phyloP scores from a whole-genome alignment of 2,113 vertebrate genomes.

The Pomatorhinus ruficollis region DNA sequence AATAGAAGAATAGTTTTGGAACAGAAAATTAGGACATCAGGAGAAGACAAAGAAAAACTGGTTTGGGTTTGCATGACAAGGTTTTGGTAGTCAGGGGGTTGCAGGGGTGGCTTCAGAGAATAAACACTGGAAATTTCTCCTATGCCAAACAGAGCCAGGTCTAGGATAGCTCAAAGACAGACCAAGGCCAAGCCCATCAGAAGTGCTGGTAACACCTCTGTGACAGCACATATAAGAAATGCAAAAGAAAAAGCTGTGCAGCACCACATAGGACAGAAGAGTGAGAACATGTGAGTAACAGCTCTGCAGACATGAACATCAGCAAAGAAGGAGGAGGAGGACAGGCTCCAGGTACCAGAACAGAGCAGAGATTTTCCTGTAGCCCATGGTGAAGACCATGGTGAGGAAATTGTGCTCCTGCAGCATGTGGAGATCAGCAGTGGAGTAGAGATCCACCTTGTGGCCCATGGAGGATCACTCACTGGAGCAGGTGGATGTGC shows the following conservation, averaged over 20 bases:
- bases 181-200: not conserved
- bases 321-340: not conserved
- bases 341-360: rapidly evolving
- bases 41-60: not conserved
- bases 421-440: not conserved
- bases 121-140: not conserved
- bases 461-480: not conserved
- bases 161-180: not conserved
- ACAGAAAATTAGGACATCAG: not conserved
- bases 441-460: not conserved
- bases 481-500: rapidly evolving
- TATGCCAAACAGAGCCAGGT: not conserved
- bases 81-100: not conserved
- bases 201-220: not conserved
- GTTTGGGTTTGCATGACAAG: not conserved
- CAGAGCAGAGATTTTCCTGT: not conserved
- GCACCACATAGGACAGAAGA: not conserved
- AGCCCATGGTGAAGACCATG: rapidly evolving
- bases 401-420: not conserved
- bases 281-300: not conserved
- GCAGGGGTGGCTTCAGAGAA: not conserved
- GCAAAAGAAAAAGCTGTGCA: not conserved
- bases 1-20: not conserved
- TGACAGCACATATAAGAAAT: not conserved
- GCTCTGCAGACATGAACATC: not conserved